Evolutionary conservation across 2,888 invertebrate genomes (phyloP), one percentile per base, ranked within the genome.

Genomic region (Cantharis flavilabris): DNA sequence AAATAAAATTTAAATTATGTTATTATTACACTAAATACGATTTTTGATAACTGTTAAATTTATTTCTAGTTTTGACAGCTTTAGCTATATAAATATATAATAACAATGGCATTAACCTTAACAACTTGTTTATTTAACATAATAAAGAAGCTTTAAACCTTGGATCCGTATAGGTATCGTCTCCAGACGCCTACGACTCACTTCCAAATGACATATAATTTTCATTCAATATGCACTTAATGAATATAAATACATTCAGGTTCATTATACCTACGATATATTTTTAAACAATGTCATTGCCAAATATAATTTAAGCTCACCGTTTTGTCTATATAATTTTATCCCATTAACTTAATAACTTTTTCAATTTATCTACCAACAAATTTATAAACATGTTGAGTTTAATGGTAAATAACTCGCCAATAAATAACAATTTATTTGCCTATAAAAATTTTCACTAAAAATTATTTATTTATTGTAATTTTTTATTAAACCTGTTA

Each of bases 271-370:
- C 65, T 23, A 26, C 23, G 20, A 20, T 67, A 23, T 67, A 67
- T 67, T 67, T 67, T 67, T 67, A 67, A 20, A 67, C 73, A 70
- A 70, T 73, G 73, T 73, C 73, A 73, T 26, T 73, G 73, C 73
- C 73, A 73, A 73, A 73, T 70, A 62, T 69, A 73, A 69, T 73
- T 73, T 69, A 62, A 69, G 67, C 49, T n/a, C 49, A 49, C n/a
- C 49, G 49, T 49, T 49, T 49, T 49, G 49, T 49, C 49, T 49
- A 49, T 49, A 49, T 49, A 49, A 49, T 49, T 49, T 49, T n/a
- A 49, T 49, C 49, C 49, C 49, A 49, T 49, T 49, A 49, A 49
- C 49, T 49, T 49, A 49, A 49, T 49, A 49, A 49, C 49, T 49
- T 49, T n/a, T 49, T n/a, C 49, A n/a, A 49, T 49, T 49, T 49